Percentiles rank a stretch among this genome's conserved stretches.
Evolutionary conservation across 35 echinoderm and acorn worm genomes (phyloP).

Genomic region (Eucidaris tribuloides): DNA sequence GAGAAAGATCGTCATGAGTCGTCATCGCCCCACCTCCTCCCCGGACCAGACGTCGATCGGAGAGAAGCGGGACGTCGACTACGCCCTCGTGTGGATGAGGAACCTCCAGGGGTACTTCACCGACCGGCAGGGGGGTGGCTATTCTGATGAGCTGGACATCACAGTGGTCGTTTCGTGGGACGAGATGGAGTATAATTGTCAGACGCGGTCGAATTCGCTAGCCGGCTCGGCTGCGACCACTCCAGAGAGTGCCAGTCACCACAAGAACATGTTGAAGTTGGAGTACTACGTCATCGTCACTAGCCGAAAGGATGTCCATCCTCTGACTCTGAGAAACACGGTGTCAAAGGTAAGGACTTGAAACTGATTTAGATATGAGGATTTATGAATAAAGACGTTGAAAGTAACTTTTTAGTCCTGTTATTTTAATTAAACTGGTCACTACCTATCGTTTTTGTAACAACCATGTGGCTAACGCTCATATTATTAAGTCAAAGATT

Average conservation of each 20-base stretch:
- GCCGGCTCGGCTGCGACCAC: not conserved
- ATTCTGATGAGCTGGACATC: conserved; percentile 31
- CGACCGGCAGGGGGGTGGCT: not conserved
- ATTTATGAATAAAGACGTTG: no score
- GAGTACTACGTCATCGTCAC: conserved; percentile 94
- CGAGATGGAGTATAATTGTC: conserved; percentile 39
- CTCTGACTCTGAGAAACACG: no score
- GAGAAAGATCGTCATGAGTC: conserved; percentile 50
- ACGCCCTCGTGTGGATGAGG: conserved; percentile 47
- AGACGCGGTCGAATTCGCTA: conserved; percentile 52
- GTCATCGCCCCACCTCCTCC: not conserved
- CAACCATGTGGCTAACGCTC: no score
- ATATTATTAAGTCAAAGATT: no score
- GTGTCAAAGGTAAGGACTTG: no score
- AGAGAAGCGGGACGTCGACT: conserved; percentile 23
- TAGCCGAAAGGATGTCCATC: conserved; percentile 57
- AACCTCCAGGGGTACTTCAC: not conserved
- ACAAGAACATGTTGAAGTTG: conserved; percentile 78
- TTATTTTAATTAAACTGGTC: no score
- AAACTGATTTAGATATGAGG: no score
- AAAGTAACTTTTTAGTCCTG: no score
- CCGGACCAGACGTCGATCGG: not conserved
- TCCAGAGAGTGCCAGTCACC: not conserved
- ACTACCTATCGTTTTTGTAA: no score
- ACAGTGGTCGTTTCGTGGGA: conserved; percentile 68